Evolutionary conservation across 2,888 invertebrate genomes (phyloP).

Genomic region (Litoditis marina): DNA sequence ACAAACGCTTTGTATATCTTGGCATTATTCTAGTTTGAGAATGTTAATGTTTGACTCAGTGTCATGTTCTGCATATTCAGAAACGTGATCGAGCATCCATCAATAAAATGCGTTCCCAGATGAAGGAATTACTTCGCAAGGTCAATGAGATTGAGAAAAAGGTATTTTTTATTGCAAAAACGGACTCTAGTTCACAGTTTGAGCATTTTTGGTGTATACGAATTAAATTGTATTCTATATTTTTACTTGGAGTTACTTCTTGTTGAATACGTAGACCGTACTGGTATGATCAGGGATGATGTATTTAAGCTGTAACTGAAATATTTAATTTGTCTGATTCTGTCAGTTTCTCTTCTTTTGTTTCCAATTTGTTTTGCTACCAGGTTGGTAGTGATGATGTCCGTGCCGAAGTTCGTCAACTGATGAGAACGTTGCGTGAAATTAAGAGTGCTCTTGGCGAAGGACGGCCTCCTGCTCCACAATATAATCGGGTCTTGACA

Average conservation of each 20-base stretch:
- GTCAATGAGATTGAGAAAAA: conserved; percentile 46
- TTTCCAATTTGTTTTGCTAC: no score
- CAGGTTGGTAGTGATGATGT: conserved; percentile 34
- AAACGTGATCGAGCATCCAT: conserved; percentile 39
- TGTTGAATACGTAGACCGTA: no score
- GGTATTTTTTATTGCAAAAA: conserved; percentile 7
- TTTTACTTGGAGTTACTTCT: no score
- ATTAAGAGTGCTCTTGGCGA: conserved; percentile 45
- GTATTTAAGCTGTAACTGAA: no score
- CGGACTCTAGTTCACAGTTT: neutral
- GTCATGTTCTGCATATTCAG: no score
- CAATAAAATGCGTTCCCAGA: conserved; percentile 39
- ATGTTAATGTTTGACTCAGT: no score
- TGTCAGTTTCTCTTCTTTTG: no score
- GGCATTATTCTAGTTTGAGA: no score
- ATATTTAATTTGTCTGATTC: no score
- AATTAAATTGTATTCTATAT: no score
- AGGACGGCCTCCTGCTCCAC: conserved; percentile 5
- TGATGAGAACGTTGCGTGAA: conserved; percentile 39
- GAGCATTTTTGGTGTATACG: neutral
- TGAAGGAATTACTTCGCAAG: conserved; percentile 37
- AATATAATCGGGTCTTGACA: conserved; percentile 67
- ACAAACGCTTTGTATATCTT: no score
- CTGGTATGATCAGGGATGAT: no score
- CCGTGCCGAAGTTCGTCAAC: conserved; percentile 36